phyloP scores from a whole-genome alignment of 92 coral and sea anemone species.

The Paragorgia papillata region DNA sequence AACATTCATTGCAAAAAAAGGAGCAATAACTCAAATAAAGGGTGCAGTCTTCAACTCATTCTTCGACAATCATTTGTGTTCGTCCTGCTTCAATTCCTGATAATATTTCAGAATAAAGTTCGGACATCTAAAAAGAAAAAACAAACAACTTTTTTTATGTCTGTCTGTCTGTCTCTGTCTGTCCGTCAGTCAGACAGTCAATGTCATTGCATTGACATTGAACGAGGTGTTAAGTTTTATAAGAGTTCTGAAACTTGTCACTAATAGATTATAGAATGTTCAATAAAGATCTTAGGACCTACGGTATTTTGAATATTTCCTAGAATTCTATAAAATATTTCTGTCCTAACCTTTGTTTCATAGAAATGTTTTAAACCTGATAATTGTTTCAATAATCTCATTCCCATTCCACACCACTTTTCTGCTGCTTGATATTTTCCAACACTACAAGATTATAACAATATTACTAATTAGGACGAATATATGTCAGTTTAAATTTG shows the following conservation, averaged over 20 bases:
- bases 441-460: slow-evolving; percentile 54
- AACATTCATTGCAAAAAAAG: not conserved
- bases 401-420: slow-evolving; percentile 96
- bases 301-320: no score
- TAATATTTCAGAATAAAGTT: slow-evolving; percentile 86
- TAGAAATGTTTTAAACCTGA: slow-evolving; percentile 79
- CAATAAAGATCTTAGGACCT: no score
- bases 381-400: slow-evolving; percentile 81
- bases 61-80: slow-evolving; percentile 54
- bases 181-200: no score
- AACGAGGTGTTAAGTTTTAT: no score
- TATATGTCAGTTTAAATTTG: no score
- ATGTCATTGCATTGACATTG: no score
- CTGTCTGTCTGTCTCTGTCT: not conserved
- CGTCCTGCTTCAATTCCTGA: slow-evolving; percentile 70
- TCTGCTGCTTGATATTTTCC: slow-evolving; percentile 83
- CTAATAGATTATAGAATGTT: no score
- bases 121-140: slow-evolving; percentile 71
- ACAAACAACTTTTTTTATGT: not conserved
- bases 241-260: no score
- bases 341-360: slow-evolving; percentile 81
- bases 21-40: no score
- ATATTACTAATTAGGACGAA: no score
- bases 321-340: no score
- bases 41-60: slow-evolving; percentile 62